These are phyloP conservation scores for Notodonta dromedarius DNA, from an alignment of 2,888 invertebrate species.

Conservation along the genomic window DNA sequence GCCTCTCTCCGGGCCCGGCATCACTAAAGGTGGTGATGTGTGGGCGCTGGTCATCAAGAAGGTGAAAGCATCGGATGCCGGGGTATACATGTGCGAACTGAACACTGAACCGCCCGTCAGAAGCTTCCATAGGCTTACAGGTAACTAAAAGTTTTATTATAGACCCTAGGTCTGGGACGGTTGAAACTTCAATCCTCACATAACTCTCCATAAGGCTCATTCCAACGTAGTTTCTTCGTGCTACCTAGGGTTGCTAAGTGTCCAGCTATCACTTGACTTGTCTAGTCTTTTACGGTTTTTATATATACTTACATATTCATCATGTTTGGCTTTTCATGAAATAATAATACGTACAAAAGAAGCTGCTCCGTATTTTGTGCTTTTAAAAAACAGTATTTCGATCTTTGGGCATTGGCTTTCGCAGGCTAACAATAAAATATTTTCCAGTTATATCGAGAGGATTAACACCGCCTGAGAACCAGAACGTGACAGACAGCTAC, in stretches of 20 bases:
- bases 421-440: not conserved
- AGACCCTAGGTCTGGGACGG: not conserved
- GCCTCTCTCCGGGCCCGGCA: slow-evolving; percentile 73
- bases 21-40: slow-evolving; percentile 89
- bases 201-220: no score
- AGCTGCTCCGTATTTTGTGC: no score
- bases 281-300: no score
- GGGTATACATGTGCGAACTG: slow-evolving; percentile 92
- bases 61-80: slow-evolving; percentile 88
- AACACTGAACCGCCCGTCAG: slow-evolving; percentile 91
- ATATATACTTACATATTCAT: no score
- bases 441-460: slow-evolving; percentile 86
- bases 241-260: no score
- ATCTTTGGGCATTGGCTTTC: no score
- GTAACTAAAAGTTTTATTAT: slow-evolving; percentile 62
- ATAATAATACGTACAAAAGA: no score
- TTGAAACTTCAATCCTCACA: no score
- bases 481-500: slow-evolving; percentile 77
- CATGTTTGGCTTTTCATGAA: no score
- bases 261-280: no score
- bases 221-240: no score
- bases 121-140: slow-evolving; percentile 91
- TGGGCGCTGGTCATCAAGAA: slow-evolving; percentile 92
- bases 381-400: no score
- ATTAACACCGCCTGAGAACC: slow-evolving; percentile 84